A percentile compares a stretch with the other conserved stretches of the same genome.
These are phyloP conservation scores for Antennarius maculatus DNA, from an alignment of 2,797 vertebrate species.

Conservation along the genomic window DNA sequence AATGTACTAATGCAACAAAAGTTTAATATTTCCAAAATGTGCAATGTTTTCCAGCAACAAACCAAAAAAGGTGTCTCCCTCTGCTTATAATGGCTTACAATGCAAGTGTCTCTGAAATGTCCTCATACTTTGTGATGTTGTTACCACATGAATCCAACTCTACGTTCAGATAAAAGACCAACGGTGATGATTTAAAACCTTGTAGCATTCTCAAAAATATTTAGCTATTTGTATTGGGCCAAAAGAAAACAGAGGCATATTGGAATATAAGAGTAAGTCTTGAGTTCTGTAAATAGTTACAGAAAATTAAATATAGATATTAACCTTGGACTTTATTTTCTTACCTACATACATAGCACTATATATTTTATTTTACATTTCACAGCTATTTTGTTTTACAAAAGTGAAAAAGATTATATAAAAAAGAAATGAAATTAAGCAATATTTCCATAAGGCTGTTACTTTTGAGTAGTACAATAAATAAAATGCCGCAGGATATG, in stretches of 20 bases:
- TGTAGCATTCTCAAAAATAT: conserved; percentile 60
- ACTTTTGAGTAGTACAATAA: conserved; percentile 25
- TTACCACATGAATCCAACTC: conserved; percentile 17
- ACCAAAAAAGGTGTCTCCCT: conserved; percentile 43
- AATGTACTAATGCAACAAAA: conserved; percentile 48
- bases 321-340: conserved; percentile 77
- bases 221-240: conserved; percentile 42
- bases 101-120: conserved; percentile 44
- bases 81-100: conserved; percentile 22
- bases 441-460: conserved; percentile 64
- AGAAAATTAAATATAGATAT: conserved; percentile 56
- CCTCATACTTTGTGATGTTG: conserved; percentile 33
- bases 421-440: conserved; percentile 62
- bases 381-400: conserved; percentile 75
- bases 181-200: conserved; percentile 19
- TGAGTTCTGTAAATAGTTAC: conserved; percentile 71
- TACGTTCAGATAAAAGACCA: conserved; percentile 10
- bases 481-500: conserved; percentile 8
- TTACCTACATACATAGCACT: conserved; percentile 68
- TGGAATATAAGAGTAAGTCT: conserved; percentile 31
- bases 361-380: conserved; percentile 76
- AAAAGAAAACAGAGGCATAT: conserved; percentile 18
- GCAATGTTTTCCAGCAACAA: conserved; percentile 45
- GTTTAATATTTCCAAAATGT: conserved; percentile 24
- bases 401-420: conserved; percentile 61